Evolutionary conservation across 2,888 invertebrate genomes (phyloP).

Genomic region (Diaprepes abbreviatus): DNA sequence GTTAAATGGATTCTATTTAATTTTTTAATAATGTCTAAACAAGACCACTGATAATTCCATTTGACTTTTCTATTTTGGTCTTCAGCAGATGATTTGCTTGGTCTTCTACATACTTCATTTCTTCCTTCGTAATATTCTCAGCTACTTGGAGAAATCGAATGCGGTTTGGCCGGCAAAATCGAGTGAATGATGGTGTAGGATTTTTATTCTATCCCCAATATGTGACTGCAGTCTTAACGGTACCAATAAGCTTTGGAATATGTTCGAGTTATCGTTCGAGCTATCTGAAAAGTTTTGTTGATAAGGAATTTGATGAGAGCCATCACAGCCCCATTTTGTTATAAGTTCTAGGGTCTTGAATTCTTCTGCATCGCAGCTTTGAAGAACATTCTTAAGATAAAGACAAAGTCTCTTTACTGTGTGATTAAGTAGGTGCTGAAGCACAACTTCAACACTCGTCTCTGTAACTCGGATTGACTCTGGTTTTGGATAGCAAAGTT

Average conservation of each 20-base stretch:
- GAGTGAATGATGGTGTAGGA: constrained; percentile 7
- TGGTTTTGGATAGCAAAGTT: too few relatives aligned
- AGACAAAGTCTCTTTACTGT: too few relatives aligned
- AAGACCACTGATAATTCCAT: too few relatives aligned
- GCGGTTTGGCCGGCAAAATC: constrained; percentile 9
- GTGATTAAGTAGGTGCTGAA: too few relatives aligned
- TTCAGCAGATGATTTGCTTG: too few relatives aligned
- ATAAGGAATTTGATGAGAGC: constrained; percentile 14
- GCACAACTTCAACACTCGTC: too few relatives aligned
- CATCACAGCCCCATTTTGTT: constrained; percentile 32
- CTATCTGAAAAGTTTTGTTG: constrained; percentile 18
- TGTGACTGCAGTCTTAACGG: neutral
- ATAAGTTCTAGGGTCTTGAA: neutral
- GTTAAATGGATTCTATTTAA: too few relatives aligned
- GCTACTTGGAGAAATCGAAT: neutral
- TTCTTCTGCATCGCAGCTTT: too few relatives aligned
- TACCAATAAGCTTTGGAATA: constrained; percentile 18
- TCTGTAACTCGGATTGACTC: too few relatives aligned
- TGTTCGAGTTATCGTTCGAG: neutral
- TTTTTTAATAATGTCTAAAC: too few relatives aligned
- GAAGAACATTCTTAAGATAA: too few relatives aligned
- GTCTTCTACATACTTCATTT: constrained; percentile 7
- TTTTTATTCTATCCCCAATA: constrained; percentile 1
- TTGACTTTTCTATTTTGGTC: too few relatives aligned
- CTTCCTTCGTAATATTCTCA: constrained; percentile 9